These are phyloP conservation scores for Cinclus mexicanus DNA, from an alignment of 2,113 vertebrate species.

Conservation along the genomic window DNA sequence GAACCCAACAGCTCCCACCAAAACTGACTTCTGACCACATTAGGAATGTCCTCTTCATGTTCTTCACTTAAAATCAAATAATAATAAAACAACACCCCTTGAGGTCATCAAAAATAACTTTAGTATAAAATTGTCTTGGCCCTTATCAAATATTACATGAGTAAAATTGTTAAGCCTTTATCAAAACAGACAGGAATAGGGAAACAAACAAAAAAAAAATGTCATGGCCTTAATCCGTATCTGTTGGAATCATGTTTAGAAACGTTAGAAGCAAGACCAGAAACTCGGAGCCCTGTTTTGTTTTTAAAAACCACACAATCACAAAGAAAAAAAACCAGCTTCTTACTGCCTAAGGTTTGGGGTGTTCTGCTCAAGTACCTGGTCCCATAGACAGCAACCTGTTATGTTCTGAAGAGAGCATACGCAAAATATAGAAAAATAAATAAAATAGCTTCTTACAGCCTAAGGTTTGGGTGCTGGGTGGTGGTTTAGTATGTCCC, in stretches of 20 bases:
- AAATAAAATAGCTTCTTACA: constrained; percentile 68
- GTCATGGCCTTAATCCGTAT: constrained; percentile 65
- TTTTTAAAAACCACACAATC: constrained; percentile 67
- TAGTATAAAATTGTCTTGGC: constrained; percentile 80
- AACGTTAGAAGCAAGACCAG: constrained; percentile 64
- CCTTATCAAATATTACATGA: constrained; percentile 78
- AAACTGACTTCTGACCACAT: constrained; percentile 48
- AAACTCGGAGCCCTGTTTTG: constrained; percentile 66
- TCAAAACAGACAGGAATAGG: constrained; percentile 63
- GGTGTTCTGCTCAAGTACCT: constrained; percentile 52
- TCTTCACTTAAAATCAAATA: constrained; percentile 67
- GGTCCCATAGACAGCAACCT: constrained; percentile 48
- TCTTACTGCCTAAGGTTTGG: constrained; percentile 64
- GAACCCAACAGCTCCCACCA: constrained; percentile 60
- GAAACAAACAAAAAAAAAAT: constrained; percentile 56
- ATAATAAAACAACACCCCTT: constrained; percentile 72
- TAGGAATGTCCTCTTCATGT: constrained; percentile 43
- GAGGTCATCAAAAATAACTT: constrained; percentile 83
- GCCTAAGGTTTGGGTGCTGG: constrained; percentile 60
- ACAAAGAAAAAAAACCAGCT: constrained; percentile 49
- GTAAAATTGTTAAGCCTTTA: constrained; percentile 76
- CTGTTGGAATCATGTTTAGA: constrained; percentile 66
- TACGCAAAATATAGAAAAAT: constrained; percentile 69
- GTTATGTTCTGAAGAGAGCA: constrained; percentile 62
- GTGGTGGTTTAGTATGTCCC: constrained; percentile 36